These are phyloP conservation scores for Apotomis turbidana DNA, from an alignment of 2,888 invertebrate species.

Conservation along the genomic window DNA sequence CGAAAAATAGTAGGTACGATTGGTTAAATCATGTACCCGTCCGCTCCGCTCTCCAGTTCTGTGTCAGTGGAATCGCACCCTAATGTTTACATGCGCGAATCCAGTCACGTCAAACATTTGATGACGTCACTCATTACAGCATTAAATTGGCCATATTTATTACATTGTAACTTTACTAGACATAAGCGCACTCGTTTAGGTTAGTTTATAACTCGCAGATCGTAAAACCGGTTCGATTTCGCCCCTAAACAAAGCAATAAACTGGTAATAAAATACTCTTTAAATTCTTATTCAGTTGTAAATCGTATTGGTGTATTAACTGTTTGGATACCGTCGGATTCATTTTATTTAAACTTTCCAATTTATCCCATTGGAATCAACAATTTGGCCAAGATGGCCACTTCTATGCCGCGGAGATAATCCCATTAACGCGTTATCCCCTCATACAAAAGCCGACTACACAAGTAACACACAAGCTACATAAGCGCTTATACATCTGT, in stretches of 20 bases:
- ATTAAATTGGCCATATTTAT: slow-evolving; percentile 6
- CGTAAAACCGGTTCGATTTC: slow-evolving; percentile 71
- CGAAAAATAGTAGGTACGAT: too few relatives aligned
- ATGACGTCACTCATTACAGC: not conserved
- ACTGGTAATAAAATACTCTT: slow-evolving; percentile 63
- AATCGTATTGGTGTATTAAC: slow-evolving; percentile 30
- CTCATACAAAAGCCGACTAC: too few relatives aligned
- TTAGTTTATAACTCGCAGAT: slow-evolving; percentile 65
- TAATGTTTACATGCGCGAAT: too few relatives aligned
- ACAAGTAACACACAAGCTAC: too few relatives aligned
- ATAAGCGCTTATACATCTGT: too few relatives aligned
- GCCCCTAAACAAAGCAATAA: slow-evolving; percentile 65
- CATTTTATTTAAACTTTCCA: not conserved
- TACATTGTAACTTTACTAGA: slow-evolving; percentile 52
- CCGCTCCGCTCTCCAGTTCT: too few relatives aligned
- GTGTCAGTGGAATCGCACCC: not conserved
- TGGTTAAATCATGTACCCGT: too few relatives aligned
- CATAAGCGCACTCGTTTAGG: slow-evolving; percentile 59
- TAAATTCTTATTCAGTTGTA: slow-evolving; percentile 44
- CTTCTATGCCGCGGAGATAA: too few relatives aligned
- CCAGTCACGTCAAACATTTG: not conserved
- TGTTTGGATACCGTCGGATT: not conserved
- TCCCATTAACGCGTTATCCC: too few relatives aligned
- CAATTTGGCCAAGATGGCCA: too few relatives aligned
- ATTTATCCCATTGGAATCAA: too few relatives aligned